These are phyloP conservation scores for Leucoraja erinaceus DNA, from an alignment of 2,113 vertebrate genomes.

Conservation along the genomic window DNA sequence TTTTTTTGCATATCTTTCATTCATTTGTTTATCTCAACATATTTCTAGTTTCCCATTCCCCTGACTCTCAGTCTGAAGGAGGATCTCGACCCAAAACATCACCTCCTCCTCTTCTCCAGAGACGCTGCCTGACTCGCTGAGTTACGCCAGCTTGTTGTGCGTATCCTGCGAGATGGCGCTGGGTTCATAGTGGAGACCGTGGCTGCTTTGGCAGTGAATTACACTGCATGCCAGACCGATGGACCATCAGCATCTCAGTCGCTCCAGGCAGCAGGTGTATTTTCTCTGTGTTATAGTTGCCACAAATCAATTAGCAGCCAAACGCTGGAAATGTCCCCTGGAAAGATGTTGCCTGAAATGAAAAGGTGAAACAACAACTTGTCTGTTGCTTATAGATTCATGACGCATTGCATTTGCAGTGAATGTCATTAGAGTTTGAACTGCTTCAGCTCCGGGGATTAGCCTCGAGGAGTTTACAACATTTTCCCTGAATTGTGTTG, in stretches of 20 bases:
- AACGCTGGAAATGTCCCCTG: constrained; percentile 22
- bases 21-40: too few relatives aligned
- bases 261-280: not conserved
- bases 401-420: not conserved
- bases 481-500: not conserved
- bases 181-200: too few relatives aligned
- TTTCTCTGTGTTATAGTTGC: constrained; percentile 25
- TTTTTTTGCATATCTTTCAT: too few relatives aligned
- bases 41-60: too few relatives aligned
- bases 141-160: too few relatives aligned
- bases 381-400: constrained; percentile 9
- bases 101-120: too few relatives aligned
- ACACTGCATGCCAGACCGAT: not conserved
- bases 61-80: too few relatives aligned
- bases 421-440: constrained; percentile 28
- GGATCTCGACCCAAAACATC: too few relatives aligned
- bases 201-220: too few relatives aligned
- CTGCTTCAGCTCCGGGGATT: constrained; percentile 11
- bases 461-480: constrained; percentile 16
- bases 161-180: too few relatives aligned
- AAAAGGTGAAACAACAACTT: constrained; percentile 11
- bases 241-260: constrained; percentile 8
- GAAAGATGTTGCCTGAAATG: constrained; percentile 29
- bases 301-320: constrained; percentile 31
- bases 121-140: too few relatives aligned